Evolutionary conservation across 2,888 invertebrate species (phyloP), one percentile per base, ranked within the genome.

Genomic region (Pycnomerus fuliginosus): DNA sequence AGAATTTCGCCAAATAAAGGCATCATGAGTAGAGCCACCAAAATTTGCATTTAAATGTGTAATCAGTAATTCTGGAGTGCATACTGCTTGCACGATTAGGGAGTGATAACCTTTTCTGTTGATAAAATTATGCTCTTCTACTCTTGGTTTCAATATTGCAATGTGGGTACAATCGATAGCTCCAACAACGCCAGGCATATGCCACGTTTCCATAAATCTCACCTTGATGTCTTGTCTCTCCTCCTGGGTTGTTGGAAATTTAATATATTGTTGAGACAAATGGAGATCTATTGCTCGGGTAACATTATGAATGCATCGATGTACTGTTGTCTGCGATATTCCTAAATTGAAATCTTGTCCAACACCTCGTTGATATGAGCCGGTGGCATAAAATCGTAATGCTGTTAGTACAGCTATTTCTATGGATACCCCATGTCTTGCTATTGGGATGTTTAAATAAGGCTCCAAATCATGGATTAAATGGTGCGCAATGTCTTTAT

Each of bases 341-440:
- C 32, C 35, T 11, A 42, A 22, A 37, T 32, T 30, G 12, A 33
- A 48, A 16, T 33, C 38, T 27, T 35, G 16, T 10, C 35, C 48
- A 3, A 31, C 23, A 24, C 22, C n/a, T 35, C 48, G 29, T 25
- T 45, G 48, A 16, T 48, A 48, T 20, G 23, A 13, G 7, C 44
- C 48, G 11, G 16, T 40, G 8, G 48, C 44, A 29, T 30, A 45
- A 24, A 45, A 48, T 2, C 35, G 16, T 16, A 48, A 24, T 23
- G 48, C 44, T 16, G 30, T 22, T 5, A 44, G 31, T 12, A 47
- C 29, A 20, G 25, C 28, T 5, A n/a, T 31, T 31, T 10, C 13
- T 7, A 15, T n/a, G 8, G 13, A 13, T 5, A 31, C 14, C 3
- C 31, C 31, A 15, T 10, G n/a, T 8, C 31, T 12, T 13, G 4